Conservation (phyloP, 2,113 vertebrate genomes). For the Formicarius rufipectus region DNA sequence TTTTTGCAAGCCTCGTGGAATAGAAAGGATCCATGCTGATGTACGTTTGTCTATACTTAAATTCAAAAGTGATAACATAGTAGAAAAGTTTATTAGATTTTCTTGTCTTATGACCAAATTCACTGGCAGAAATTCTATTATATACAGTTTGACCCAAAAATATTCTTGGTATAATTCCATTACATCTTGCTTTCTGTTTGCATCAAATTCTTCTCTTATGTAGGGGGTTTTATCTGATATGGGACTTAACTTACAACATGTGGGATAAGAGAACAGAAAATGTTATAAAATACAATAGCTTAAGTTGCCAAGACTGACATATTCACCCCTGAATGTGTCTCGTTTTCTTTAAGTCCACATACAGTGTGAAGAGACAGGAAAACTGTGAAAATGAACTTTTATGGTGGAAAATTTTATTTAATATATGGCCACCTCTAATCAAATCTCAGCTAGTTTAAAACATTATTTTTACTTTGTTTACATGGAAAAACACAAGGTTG, state of each 20-base stretch:
- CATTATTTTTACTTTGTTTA: background rate
- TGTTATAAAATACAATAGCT: background rate
- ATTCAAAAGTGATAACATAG: background rate
- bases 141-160: background rate
- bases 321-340: background rate
- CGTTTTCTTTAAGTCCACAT: background rate
- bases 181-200: background rate
- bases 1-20: background rate
- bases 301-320: background rate
- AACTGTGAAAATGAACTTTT: background rate
- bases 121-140: background rate
- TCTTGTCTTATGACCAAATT: background rate
- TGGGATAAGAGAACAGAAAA: background rate
- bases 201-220: background rate
- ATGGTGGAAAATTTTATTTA: background rate
- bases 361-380: background rate
- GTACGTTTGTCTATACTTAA: background rate
- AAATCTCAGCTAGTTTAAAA: background rate
- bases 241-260: background rate
- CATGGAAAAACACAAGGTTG: background rate
- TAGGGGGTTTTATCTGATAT: background rate
- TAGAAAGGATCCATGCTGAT: background rate
- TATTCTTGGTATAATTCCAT: background rate
- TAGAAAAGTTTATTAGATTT: background rate
- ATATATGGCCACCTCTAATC: background rate